phyloP scores from a whole-genome alignment of 2,888 invertebrate species.

The Galerucella pusilla region DNA sequence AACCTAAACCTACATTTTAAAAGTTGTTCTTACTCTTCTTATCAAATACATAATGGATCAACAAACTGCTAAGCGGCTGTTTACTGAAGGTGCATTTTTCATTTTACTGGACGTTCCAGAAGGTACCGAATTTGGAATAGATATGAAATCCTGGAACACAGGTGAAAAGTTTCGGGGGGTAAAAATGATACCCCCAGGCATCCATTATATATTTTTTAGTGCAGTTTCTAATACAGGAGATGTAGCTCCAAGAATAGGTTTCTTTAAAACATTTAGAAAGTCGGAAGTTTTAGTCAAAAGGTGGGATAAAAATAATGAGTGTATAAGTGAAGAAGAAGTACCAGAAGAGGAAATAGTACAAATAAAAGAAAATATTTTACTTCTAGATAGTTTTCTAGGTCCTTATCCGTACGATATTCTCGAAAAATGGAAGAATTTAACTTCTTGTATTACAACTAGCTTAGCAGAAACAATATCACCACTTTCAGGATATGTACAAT shows the following conservation, averaged over 20 bases:
- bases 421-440: conserved; percentile 85
- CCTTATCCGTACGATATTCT: conserved; percentile 92
- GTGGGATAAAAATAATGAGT: conserved; percentile 86
- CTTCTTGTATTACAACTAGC: conserved; percentile 74
- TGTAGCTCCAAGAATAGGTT: conserved; percentile 76
- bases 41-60: conserved; percentile 71
- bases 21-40: no score
- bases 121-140: conserved; percentile 97
- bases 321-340: conserved; percentile 74
- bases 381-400: conserved; percentile 83
- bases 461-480: conserved; percentile 76
- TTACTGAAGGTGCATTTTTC: conserved; percentile 84
- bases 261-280: conserved; percentile 82
- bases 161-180: conserved; percentile 93
- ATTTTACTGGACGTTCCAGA: conserved; percentile 87
- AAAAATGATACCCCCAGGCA: conserved; percentile 98
- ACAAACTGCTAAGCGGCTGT: conserved; percentile 78
- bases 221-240: conserved; percentile 71
- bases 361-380: conserved; percentile 75
- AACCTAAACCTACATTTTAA: neutral
- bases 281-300: conserved; percentile 87
- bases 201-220: conserved; percentile 94
- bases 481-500: conserved; percentile 78
- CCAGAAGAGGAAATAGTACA: conserved; percentile 74
- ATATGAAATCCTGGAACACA: conserved; percentile 89